Percentiles rank a stretch among this genome's conserved stretches.
phyloP scores from a whole-genome alignment of 2,888 invertebrate species.

The Pollenia angustigena region DNA sequence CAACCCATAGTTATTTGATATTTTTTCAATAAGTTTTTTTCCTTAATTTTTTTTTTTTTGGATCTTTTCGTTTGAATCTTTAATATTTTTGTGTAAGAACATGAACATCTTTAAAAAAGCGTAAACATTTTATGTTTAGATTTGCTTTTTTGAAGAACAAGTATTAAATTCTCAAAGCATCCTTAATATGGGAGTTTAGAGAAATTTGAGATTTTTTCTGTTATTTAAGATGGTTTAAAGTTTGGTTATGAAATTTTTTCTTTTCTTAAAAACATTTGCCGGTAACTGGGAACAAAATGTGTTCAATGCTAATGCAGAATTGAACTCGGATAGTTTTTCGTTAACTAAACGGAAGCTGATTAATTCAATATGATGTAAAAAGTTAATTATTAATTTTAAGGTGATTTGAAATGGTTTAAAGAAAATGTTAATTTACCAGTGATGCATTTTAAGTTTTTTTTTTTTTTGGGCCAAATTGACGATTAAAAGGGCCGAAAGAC shows the following conservation, averaged over 20 bases:
- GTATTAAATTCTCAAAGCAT: constrained; percentile 35
- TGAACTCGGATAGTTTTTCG: background rate
- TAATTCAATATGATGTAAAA: constrained; percentile 19
- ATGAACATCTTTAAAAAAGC: constrained; percentile 71
- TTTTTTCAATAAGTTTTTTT: constrained; percentile 15
- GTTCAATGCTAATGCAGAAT: constrained; percentile 1
- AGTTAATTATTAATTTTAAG: background rate
- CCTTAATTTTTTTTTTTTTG: constrained; percentile 9
- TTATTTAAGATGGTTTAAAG: constrained; percentile 17
- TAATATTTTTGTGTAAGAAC: constrained; percentile 59
- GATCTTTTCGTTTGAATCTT: constrained; percentile 41
- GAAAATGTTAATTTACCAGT: no score
- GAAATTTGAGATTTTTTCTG: constrained; percentile 47
- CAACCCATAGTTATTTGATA: constrained; percentile 70
- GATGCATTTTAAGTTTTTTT: no score
- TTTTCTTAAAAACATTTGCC: background rate
- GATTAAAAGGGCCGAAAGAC: no score
- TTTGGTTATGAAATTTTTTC: constrained; percentile 32
- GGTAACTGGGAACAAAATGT: background rate
- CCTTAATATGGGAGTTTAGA: constrained; percentile 32
- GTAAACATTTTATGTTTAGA: constrained; percentile 70
- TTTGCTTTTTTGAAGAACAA: background rate
- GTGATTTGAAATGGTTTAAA: no score
- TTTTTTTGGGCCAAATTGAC: no score
- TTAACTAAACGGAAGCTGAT: constrained; percentile 54